A percentile compares a stretch with the other conserved stretches of the same genome.
These are phyloP conservation scores for Amazonetta brasiliensis DNA, from an alignment of 2,797 vertebrate genomes.

Conservation along the genomic window DNA sequence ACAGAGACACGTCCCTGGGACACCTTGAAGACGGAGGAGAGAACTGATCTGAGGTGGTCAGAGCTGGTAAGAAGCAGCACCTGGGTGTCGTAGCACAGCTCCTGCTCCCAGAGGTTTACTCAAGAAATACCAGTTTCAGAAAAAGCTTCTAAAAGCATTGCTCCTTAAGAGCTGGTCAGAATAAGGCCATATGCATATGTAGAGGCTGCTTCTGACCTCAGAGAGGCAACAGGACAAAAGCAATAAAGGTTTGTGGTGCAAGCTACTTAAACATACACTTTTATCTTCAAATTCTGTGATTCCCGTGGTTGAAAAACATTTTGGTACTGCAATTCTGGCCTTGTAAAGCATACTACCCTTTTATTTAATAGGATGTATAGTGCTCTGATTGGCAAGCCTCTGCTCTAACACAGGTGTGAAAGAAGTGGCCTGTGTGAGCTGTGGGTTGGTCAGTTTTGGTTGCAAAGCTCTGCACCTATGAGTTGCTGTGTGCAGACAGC, in stretches of 20 bases:
- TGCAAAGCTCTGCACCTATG: neutral
- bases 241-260: neutral
- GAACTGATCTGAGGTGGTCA: neutral
- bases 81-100: neutral
- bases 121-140: neutral
- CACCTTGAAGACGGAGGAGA: neutral
- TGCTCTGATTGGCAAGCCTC: neutral
- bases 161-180: slow-evolving; percentile 27
- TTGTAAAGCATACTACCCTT: neutral
- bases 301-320: neutral
- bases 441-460: neutral
- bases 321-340: neutral
- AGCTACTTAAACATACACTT: neutral
- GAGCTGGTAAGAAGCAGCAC: neutral
- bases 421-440: neutral
- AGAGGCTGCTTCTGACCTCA: slow-evolving; percentile 22
- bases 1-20: neutral
- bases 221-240: neutral
- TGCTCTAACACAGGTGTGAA: neutral
- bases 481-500: neutral
- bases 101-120: neutral
- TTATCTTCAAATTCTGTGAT: neutral
- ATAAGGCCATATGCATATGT: neutral
- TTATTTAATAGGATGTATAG: neutral
- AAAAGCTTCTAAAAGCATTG: slow-evolving; percentile 3